Percentiles rank a stretch among this genome's conserved stretches.
phyloP scores from a whole-genome alignment of 2,888 invertebrate species.

The Agrotis ipsilon region DNA sequence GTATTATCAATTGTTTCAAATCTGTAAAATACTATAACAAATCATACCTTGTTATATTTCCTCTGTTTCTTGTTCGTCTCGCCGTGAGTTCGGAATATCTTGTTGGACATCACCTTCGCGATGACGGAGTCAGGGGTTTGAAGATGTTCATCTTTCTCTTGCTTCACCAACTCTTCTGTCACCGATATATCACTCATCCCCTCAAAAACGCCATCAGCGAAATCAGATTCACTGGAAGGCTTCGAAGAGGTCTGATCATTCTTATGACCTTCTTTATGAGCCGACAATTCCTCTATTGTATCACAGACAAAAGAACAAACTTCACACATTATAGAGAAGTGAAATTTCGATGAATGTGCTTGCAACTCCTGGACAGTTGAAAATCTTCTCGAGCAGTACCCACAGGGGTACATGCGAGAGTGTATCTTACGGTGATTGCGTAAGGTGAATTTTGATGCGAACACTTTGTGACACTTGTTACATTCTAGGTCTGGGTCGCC shows the following conservation, averaged over 20 bases:
- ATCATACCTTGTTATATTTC: slow-evolving; percentile 78
- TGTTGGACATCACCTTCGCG: slow-evolving; percentile 82
- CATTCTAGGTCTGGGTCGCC: slow-evolving; percentile 88
- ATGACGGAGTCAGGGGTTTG: slow-evolving; percentile 79
- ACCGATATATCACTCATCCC: slow-evolving; percentile 67
- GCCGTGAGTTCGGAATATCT: slow-evolving; percentile 75
- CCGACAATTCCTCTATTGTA: slow-evolving; percentile 65
- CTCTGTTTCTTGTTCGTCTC: slow-evolving; percentile 70
- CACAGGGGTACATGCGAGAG: slow-evolving; percentile 77
- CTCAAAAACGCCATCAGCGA: slow-evolving; percentile 65
- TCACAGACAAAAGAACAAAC: slow-evolving; percentile 72
- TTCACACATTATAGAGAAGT: slow-evolving; percentile 76
- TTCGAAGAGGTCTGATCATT: slow-evolving; percentile 34
- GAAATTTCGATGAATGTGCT: slow-evolving; percentile 75
- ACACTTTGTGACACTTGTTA: slow-evolving; percentile 85
- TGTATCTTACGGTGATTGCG: slow-evolving; percentile 85
- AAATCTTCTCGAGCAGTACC: slow-evolving; percentile 77
- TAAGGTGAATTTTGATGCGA: slow-evolving; percentile 85
- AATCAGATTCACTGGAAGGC: slow-evolving; percentile 65
- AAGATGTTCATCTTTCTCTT: slow-evolving; percentile 41
- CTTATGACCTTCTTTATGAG: slow-evolving; percentile 69
- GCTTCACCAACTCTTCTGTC: slow-evolving; percentile 44
- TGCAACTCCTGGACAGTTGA: slow-evolving; percentile 70
- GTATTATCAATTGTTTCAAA: no score
- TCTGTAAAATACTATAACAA: not conserved